Evolutionary conservation across 1,140 invertebrate genomes (phyloP), one percentile per base, ranked within the genome.

Genomic region (Papilio machaon): DNA sequence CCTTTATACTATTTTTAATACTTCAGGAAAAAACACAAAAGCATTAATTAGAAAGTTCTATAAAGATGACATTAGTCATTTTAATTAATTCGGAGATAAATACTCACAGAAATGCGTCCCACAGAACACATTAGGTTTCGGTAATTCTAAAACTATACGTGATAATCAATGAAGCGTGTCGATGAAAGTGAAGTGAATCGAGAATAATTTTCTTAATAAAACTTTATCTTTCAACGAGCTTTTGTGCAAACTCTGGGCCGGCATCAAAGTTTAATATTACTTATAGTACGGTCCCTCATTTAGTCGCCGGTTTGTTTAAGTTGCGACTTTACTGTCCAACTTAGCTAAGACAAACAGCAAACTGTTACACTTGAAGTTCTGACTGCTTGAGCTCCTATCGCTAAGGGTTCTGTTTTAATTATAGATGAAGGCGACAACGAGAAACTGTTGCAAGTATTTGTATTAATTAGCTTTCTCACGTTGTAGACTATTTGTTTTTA

Each of bases 291-390:
- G 85, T 82, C 81, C 82, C 82, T 30, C 58, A 82, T 74, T 60
- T 80, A 81, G 49, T 64, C 77, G 70, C 82, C 82, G 80, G 83
- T 88, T 88, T 90, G 87, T 92, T 91, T 91, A 87, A 88, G 83
- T 87, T 91, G 87, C 89, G 88, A 89, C 90, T 89, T 89, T 87
- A 88, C 84, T 90, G 90, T 88, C 87, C 88, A 91, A 92, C 85
- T 93, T 89, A 87, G 86, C 85, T 86, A 88, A 92, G 88, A 90
- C 87, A 91, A 92, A 93, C 90, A 91, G 81, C 86, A 88, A 91
- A 90, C 88, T 88, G 85, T 84, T 85, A 84, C 88, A 89, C 84
- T 91, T 88, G 79, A 74, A 87, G 80, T 86, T 85, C 82, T 79
- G 73, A 84, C 67, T 80, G 82, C 82, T 83, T 79, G 82, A 84